These are phyloP conservation scores for Octodon degus DNA, from an alignment of 2,113 vertebrate species.

Conservation along the genomic window DNA sequence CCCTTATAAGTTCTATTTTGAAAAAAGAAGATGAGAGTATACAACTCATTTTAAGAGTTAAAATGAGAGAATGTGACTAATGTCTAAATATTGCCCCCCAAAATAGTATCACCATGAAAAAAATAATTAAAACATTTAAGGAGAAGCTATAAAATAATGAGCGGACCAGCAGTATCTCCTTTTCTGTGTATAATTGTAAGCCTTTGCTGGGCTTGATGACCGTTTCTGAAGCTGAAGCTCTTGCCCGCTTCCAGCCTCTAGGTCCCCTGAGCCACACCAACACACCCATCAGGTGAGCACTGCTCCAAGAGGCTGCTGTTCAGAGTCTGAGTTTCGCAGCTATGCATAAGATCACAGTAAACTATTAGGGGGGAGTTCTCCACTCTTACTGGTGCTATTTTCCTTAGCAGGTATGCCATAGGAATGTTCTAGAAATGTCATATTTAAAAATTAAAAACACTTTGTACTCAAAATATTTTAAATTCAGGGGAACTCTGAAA, in stretches of 20 bases:
- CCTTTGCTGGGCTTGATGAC: fast-evolving
- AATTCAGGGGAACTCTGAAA: not conserved
- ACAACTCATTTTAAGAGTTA: not conserved
- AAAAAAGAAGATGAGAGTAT: not conserved
- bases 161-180: not conserved
- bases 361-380: not conserved
- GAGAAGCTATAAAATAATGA: not conserved
- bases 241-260: not conserved
- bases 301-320: not conserved
- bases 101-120: not conserved
- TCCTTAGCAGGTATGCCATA: not conserved
- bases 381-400: not conserved
- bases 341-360: not conserved
- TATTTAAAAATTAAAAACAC: not conserved
- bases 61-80: not conserved
- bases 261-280: not conserved
- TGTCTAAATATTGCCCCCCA: not conserved
- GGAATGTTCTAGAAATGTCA: not conserved
- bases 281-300: fast-evolving
- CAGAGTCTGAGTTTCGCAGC: too few species aligned
- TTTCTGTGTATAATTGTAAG: fast-evolving
- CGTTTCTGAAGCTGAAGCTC: not conserved
- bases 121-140: not conserved
- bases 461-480: not conserved
- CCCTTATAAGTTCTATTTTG: not conserved